phyloP scores from a whole-genome alignment of 2,797 vertebrate species.

The Garrulus glandarius region DNA sequence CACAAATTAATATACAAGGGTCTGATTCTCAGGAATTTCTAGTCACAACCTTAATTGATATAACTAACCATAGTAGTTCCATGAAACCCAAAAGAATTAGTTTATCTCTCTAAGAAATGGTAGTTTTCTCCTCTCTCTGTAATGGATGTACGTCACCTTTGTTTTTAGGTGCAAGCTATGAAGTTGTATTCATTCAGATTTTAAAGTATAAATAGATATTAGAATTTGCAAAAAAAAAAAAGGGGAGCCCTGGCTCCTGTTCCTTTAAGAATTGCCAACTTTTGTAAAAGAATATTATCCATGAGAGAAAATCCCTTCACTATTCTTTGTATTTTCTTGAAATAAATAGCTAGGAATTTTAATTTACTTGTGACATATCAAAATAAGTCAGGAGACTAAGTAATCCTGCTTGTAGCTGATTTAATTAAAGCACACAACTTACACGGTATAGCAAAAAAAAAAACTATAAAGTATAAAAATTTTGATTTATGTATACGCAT shows the following conservation, averaged over 20 bases:
- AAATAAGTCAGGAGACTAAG: neutral
- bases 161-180: neutral
- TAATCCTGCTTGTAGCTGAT: neutral
- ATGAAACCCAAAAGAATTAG: neutral
- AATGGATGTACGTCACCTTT: neutral
- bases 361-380: neutral
- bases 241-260: neutral
- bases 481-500: neutral
- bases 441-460: neutral
- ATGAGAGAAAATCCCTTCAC: neutral
- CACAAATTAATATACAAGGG: neutral
- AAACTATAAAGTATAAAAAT: neutral
- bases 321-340: neutral
- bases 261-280: neutral
- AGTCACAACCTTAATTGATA: neutral
- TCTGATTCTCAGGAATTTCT: neutral
- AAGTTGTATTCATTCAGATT: neutral
- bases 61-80: neutral
- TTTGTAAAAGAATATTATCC: neutral
- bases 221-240: neutral
- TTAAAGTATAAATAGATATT: neutral
- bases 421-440: neutral
- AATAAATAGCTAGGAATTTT: neutral
- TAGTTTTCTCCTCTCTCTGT: neutral
- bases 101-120: neutral